Conservation (phyloP, 1,140 invertebrate species). For the Hypothenemus hampei region DNA sequence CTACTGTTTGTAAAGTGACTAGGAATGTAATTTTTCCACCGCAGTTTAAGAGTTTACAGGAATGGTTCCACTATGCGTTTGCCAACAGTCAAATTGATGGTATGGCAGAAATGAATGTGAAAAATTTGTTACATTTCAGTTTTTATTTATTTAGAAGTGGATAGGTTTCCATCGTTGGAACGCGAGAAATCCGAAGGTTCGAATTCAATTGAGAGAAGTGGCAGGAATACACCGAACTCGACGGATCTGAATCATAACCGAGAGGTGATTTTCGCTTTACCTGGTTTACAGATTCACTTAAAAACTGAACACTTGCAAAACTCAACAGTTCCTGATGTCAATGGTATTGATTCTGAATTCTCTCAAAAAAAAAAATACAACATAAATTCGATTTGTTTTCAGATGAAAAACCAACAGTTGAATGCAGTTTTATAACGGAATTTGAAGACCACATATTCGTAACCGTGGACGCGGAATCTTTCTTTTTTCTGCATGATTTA, state of each 20-base stretch:
- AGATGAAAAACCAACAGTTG: slow-evolving; percentile 78
- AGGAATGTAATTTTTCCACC: slow-evolving; percentile 89
- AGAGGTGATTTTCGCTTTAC: slow-evolving; percentile 93
- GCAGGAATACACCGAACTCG: slow-evolving; percentile 50
- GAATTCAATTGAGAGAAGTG: slow-evolving; percentile 49
- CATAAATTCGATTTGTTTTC: slow-evolving; percentile 36
- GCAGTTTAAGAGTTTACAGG: slow-evolving; percentile 87
- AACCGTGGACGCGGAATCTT: slow-evolving; percentile 95
- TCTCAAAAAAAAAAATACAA: too few relatives aligned
- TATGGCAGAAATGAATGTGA: slow-evolving; percentile 46
- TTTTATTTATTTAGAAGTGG: slow-evolving; percentile 61
- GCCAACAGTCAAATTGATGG: slow-evolving; percentile 89
- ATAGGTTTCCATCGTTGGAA: slow-evolving; percentile 83
- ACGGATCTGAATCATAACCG: slow-evolving; percentile 83
- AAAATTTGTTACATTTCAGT: not conserved
- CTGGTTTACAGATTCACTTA: slow-evolving; percentile 85
- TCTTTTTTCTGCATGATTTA: slow-evolving; percentile 95
- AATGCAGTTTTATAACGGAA: slow-evolving; percentile 96
- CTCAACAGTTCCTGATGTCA: slow-evolving; percentile 62
- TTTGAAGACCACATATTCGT: slow-evolving; percentile 98
- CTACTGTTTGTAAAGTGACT: slow-evolving; percentile 86
- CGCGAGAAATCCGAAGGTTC: slow-evolving; percentile 56
- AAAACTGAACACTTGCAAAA: slow-evolving; percentile 89
- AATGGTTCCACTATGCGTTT: slow-evolving; percentile 97
- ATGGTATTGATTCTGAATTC: slow-evolving; percentile 54